phyloP scores from a whole-genome alignment of 2,888 invertebrate genomes.

The Drosophila pseudotalamancana region DNA sequence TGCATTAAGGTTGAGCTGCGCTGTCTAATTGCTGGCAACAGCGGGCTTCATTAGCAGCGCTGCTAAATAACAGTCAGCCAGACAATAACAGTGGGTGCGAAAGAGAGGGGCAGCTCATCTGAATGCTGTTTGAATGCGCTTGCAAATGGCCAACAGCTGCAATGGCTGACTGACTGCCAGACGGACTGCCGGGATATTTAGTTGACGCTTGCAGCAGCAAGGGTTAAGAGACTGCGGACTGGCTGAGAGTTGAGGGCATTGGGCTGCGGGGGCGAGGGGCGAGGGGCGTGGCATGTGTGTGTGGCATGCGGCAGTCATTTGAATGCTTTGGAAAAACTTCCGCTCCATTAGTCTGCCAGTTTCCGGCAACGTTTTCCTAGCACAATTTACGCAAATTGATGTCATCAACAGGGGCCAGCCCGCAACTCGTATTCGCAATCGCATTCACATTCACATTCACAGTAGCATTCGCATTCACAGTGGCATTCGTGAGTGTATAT shows the following conservation, averaged over 20 bases:
- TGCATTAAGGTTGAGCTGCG: conserved; percentile 69
- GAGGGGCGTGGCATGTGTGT: conserved; percentile 4
- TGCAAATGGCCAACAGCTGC: conserved; percentile 48
- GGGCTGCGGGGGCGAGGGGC: not conserved
- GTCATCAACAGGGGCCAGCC: conserved; percentile 71
- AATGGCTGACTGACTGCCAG: conserved; percentile 22
- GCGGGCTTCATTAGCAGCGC: conserved; percentile 73
- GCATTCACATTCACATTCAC: conserved; percentile 17
- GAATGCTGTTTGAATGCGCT: conserved; percentile 69
- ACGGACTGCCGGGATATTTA: conserved; percentile 18
- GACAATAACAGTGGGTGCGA: conserved; percentile 16
- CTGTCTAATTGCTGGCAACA: conserved; percentile 74
- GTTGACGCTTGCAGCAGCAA: not conserved
- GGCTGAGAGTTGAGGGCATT: no score
- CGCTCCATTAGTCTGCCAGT: conserved; percentile 81
- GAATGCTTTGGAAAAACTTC: conserved; percentile 81
- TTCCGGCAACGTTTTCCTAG: conserved; percentile 81
- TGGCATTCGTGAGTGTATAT: not conserved
- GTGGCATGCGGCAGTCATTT: conserved; percentile 55
- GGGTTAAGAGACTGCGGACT: conserved; percentile 11
- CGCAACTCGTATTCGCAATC: conserved; percentile 25
- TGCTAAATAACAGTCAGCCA: conserved; percentile 66
- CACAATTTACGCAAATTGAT: conserved; percentile 82
- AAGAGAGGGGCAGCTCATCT: conserved; percentile 58
- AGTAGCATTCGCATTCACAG: conserved; percentile 6